Conservation (phyloP, 1,140 invertebrate species). For the Drosophila kanapiae region DNA sequence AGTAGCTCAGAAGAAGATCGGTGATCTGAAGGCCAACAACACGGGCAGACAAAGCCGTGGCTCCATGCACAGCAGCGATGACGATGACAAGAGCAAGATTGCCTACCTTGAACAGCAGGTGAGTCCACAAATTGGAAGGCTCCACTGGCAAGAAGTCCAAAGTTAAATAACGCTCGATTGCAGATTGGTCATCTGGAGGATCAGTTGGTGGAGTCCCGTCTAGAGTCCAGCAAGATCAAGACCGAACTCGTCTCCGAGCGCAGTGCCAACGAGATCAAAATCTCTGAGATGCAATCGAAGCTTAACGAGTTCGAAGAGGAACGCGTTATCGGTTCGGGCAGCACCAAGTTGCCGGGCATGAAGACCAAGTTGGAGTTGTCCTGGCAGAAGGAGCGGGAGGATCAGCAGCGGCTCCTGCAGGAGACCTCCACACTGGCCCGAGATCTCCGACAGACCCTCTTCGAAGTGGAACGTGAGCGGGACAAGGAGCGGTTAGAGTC, state of each 20-base stretch:
- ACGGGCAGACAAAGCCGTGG: conserved; percentile 84
- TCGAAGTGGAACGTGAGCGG: conserved; percentile 94
- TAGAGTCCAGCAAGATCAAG: conserved; percentile 94
- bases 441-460: conserved; percentile 94
- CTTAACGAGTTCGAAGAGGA: conserved; percentile 97
- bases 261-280: conserved; percentile 94
- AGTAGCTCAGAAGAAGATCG: conserved; percentile 92
- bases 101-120: conserved; percentile 92
- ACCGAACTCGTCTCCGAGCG: conserved; percentile 96
- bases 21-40: conserved; percentile 89
- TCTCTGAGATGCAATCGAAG: conserved; percentile 95
- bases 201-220: conserved; percentile 92
- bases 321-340: conserved; percentile 90
- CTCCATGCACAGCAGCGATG: conserved; percentile 85
- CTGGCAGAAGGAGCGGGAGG: conserved; percentile 97
- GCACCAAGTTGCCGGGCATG: conserved; percentile 93
- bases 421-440: conserved; percentile 96
- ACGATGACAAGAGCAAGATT: conserved; percentile 88
- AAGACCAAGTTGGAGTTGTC: conserved; percentile 96
- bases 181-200: conserved; percentile 93
- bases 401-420: conserved; percentile 94
- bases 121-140: background rate
- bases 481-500: conserved; percentile 95
- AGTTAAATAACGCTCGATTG: background rate
- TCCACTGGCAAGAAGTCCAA: background rate